Conservation (phyloP, 2,797 vertebrate species). For the Sphenopsis melanotis region DNA sequence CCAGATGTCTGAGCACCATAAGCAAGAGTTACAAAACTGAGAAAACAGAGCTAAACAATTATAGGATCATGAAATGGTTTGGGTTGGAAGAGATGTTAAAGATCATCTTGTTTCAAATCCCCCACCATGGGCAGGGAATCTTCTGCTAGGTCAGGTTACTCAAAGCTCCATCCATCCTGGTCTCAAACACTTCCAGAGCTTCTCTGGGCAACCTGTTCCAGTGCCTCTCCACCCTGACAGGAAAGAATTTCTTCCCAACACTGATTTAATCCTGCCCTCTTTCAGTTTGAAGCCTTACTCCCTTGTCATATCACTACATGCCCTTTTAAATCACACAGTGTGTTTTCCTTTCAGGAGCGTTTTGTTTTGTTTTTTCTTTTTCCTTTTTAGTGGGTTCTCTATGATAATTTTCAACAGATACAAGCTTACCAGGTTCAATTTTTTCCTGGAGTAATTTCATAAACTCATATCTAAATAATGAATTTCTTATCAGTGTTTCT, state of each 20-base stretch:
- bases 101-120: not conserved
- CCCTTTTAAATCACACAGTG: not conserved
- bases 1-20: conserved; percentile 61
- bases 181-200: not conserved
- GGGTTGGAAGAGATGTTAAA: not conserved
- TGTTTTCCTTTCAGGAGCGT: conserved; percentile 38
- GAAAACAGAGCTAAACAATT: conserved; percentile 34
- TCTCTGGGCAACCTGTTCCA: not conserved
- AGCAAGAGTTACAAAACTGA: not conserved
- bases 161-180: not conserved
- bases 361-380: not conserved
- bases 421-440: not conserved
- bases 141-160: not conserved
- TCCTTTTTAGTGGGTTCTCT: not conserved
- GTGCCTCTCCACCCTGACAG: not conserved
- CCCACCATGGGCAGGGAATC: not conserved
- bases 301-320: not conserved
- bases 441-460: conserved; percentile 50
- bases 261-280: not conserved
- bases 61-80: not conserved
- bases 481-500: conserved; percentile 48
- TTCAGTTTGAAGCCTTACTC: not conserved
- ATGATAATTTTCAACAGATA: conserved; percentile 48
- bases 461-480: not conserved
- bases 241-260: not conserved